Evolutionary conservation across 2,797 vertebrate species (phyloP), one percentile per base, ranked within the genome.

Genomic region (Pseudochirops corinnae): DNA sequence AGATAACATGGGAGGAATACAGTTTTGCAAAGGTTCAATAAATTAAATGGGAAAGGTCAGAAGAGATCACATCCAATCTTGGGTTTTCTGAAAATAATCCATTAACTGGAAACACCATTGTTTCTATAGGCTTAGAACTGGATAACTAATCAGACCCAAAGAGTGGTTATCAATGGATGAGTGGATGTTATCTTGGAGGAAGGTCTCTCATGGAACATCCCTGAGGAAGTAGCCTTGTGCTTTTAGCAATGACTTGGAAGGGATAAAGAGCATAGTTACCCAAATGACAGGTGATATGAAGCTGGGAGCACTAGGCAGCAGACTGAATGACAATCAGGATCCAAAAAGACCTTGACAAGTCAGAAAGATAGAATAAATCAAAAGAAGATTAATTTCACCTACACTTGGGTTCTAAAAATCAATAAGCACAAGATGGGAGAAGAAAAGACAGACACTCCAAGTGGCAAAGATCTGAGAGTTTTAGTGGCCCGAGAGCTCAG

Each of bases 1-100:
- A 87, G 39, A 93, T 87, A 87, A 87, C 39, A 94, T 33, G 28
- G 31, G 1, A 82, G 24, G 4, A 82, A 82, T 9, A 90, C 16
- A 12, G 56, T 46, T 9, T 92, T 90, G 94, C 56, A 92, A 92
- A 95, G 13, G 94, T 67, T 55, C 74, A 90, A 95, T 0, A 90
- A 90, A 96, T 67, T 91, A 90, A 97, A 87, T 90, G 93, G 90
- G 5, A 94, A 60, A 92, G 94, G 94, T 93, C 90, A 90, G 96
- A 94, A 94, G 33, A 94, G 9, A 53, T 0, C 1, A 92, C 46
- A 24, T 46, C 74, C 50, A 12, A 87, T 4, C 74, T 50, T 50
- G 74, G 24, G 39, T 50, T 50, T 87, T 87, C 74, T 0, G 9
- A 87, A 24, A 87, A 87, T 87, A 87, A 50, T 87, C 74, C 74